A percentile compares a stretch with the other conserved stretches of the same genome.
Conservation (phyloP, 2,888 invertebrate species). For the Brachypterus glaber region DNA sequence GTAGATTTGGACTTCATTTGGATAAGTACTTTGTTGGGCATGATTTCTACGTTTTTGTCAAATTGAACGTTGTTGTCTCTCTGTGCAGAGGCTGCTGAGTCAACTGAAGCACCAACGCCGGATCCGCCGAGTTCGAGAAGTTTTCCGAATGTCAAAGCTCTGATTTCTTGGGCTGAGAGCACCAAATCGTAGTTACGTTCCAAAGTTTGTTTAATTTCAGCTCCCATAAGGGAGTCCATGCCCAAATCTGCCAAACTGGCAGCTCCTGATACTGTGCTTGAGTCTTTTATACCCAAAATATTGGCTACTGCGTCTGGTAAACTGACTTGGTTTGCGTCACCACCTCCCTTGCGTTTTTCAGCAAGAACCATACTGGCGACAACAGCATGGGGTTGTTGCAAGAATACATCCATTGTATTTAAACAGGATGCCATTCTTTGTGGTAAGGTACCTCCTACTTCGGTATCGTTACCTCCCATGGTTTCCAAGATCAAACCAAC, state of each 20-base stretch:
- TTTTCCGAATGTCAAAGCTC: slow-evolving; percentile 69
- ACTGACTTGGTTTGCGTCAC: slow-evolving; percentile 49
- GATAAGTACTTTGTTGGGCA: slow-evolving; percentile 66
- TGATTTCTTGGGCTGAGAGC: slow-evolving; percentile 84
- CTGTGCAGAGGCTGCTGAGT: slow-evolving; percentile 23
- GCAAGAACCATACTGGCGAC: slow-evolving; percentile 79
- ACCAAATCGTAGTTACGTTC: slow-evolving; percentile 88
- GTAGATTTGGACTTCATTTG: slow-evolving; percentile 51
- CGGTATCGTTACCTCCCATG: slow-evolving; percentile 82
- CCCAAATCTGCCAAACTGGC: slow-evolving; percentile 88
- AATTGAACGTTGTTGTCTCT: slow-evolving; percentile 47
- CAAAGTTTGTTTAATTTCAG: slow-evolving; percentile 94
- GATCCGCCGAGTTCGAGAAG: slow-evolving; percentile 50
- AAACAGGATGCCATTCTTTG: slow-evolving; percentile 94
- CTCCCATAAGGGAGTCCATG: slow-evolving; percentile 98
- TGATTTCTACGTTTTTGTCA: slow-evolving; percentile 47
- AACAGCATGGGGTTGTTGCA: slow-evolving; percentile 81
- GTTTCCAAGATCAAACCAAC: slow-evolving; percentile 87
- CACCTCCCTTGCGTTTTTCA: slow-evolving; percentile 61
- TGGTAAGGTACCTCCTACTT: slow-evolving; percentile 91
- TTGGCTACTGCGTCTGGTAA: slow-evolving; percentile 76
- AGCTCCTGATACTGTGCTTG: slow-evolving; percentile 62
- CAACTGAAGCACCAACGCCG: slow-evolving; percentile 24
- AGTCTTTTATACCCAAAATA: slow-evolving; percentile 84
- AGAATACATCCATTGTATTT: slow-evolving; percentile 76